Conservation (phyloP, 1,140 invertebrate genomes). For the Drosophila pandora region DNA sequence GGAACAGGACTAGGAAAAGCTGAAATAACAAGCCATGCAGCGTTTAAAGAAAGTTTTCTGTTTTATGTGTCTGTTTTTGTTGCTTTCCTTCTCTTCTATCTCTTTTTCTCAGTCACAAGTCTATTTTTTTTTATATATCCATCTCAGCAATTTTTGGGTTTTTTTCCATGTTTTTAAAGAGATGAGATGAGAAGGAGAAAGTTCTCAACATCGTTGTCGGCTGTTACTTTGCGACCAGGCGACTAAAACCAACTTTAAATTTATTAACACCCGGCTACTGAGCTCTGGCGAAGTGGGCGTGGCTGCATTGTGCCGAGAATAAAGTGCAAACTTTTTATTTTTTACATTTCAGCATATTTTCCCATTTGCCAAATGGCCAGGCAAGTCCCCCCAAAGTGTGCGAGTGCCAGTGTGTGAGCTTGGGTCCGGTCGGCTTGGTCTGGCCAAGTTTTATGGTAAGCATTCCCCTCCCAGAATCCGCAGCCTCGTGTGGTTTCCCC, state of each 20-base stretch:
- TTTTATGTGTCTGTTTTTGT: slow-evolving; percentile 49
- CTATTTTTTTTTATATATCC: slow-evolving; percentile 20
- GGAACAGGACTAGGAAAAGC: slow-evolving; percentile 27
- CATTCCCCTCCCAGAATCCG: slow-evolving; percentile 31
- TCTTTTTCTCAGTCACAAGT: slow-evolving; percentile 4
- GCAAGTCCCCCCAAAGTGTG: background rate
- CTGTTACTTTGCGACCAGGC: slow-evolving; percentile 35
- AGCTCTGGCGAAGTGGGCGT: slow-evolving; percentile 39
- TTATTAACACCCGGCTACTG: slow-evolving; percentile 71
- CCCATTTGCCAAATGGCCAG: slow-evolving; percentile 55
- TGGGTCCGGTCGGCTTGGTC: slow-evolving; percentile 18
- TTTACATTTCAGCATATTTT: slow-evolving; percentile 63
- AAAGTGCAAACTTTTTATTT: slow-evolving; percentile 70
- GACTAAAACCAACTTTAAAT: slow-evolving; percentile 77
- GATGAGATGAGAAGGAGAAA: slow-evolving; percentile 18
- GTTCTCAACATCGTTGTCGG: slow-evolving; percentile 36
- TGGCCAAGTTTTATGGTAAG: slow-evolving; percentile 68
- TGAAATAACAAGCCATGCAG: slow-evolving; percentile 70
- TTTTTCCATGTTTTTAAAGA: slow-evolving; percentile 8
- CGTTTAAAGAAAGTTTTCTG: slow-evolving; percentile 78
- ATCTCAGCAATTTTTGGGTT: slow-evolving; percentile 27
- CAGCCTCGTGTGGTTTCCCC: slow-evolving; percentile 30
- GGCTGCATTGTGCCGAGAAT: slow-evolving; percentile 55
- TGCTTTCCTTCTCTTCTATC: background rate
- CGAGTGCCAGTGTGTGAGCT: background rate